Percentiles rank a stretch among this genome's conserved stretches.
phyloP scores from a whole-genome alignment of 2,113 vertebrate genomes.

The Eublepharis macularius region DNA sequence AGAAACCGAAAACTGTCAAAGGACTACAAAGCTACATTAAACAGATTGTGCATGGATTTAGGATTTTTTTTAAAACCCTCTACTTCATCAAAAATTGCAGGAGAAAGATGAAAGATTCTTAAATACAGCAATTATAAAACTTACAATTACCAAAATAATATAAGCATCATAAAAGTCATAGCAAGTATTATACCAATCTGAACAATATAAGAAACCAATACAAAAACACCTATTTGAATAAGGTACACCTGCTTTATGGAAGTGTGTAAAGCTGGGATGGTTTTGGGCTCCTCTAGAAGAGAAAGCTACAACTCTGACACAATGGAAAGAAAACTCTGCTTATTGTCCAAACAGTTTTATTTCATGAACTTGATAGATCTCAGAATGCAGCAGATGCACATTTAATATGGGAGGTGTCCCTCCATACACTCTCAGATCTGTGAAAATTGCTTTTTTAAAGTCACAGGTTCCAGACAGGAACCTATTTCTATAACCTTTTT shows the following conservation, averaged over 20 bases:
- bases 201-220: not conserved
- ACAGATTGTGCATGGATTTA: not conserved
- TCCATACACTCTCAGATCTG: too few species aligned
- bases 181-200: not conserved
- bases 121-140: not conserved
- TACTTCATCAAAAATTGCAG: constrained; percentile 35
- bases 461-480: too few species aligned
- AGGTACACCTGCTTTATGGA: not conserved
- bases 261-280: not conserved
- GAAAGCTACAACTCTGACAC: not conserved
- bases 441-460: too few species aligned
- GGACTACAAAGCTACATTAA: not conserved
- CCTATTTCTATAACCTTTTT: too few species aligned
- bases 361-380: not conserved
- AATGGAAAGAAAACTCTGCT: not conserved
- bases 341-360: not conserved
- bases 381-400: too few species aligned
- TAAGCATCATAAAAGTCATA: not conserved
- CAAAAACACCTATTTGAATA: not conserved
- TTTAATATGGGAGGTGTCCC: too few species aligned
- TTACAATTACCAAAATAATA: not conserved
- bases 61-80: constrained; percentile 16
- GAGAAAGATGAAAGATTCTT: not conserved
- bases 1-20: not conserved
- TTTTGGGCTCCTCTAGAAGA: not conserved